Base-by-base conservation (phyloP, 2,888 invertebrate genomes). In the Ernsta delagoae region DNA sequence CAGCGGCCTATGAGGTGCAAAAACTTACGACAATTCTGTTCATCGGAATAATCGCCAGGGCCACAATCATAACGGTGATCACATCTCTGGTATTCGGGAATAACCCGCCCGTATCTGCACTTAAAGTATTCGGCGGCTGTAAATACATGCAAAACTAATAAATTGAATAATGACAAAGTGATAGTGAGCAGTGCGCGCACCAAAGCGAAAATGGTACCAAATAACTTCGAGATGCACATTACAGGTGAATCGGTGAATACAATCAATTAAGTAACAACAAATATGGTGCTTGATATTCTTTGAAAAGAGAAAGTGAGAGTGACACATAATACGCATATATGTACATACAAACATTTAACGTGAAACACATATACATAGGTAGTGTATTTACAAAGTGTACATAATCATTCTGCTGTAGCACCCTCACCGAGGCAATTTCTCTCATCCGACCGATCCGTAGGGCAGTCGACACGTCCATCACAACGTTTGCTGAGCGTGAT, bases 11-110 rank as follows among this genome's bases (percentile, higher is more conserved):
- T n/a, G 48, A 48, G 41, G n/a, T 31, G 31, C 11, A 57, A 67
- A 70, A 75, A 96, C 96, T 96, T 96, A 96, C 96, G 95, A 94
- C 97, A 97, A 83, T 95, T 94, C 78, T 94, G 94, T 90, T 97
- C 97, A 85, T 97, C 97, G 50, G 96, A 96, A 83, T 95, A 94
- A 92, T 97, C 97, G 71, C 86, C 90, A 48, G 70, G 73, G 76
- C 88, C 87, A 85, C 97, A 97, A 92, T 97, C 96, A 77, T 94
- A 93, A 70, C 88, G 89, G 63, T 94, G 94, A 88, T 96, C 95
- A 87, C 96, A 96, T 81, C 94, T 90, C 83, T 90, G 89, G 75
- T 84, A 83, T 75, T 89, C 84, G 45, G 93, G 87, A 80, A 96
- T 94, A 80, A 95, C 94, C 82, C 92, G 93, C 78, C 96, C 95